These are phyloP conservation scores for Empidonax traillii DNA, from an alignment of 2,113 vertebrate species.

Conservation along the genomic window DNA sequence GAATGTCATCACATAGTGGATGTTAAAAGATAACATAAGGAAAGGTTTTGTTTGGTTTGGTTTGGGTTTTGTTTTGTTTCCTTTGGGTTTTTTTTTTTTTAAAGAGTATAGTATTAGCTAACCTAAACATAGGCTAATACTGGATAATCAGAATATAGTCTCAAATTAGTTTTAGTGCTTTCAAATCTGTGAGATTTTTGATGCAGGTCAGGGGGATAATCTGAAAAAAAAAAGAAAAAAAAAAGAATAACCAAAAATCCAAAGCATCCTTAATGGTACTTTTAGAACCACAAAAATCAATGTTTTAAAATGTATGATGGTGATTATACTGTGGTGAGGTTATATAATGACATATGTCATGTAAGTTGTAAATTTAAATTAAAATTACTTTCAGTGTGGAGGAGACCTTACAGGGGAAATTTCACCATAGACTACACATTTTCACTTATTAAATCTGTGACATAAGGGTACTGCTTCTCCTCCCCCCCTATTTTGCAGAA, in stretches of 20 bases:
- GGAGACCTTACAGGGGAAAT: neutral
- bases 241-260: fast-evolving
- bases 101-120: neutral
- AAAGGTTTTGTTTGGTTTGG: neutral
- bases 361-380: neutral
- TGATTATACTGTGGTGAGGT: neutral
- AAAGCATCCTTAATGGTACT: neutral
- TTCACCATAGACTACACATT: neutral
- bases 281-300: neutral
- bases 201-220: neutral
- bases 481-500: fast-evolving
- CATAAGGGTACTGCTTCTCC: neutral
- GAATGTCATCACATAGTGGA: neutral
- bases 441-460: neutral
- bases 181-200: neutral
- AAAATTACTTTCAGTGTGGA: fast-evolving
- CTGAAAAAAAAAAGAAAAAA: neutral
- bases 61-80: too few species aligned
- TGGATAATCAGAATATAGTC: neutral
- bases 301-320: neutral
- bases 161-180: neutral
- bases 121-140: neutral
- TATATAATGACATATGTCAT: neutral
- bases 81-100: neutral
- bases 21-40: neutral